Evolutionary conservation across 2,113 vertebrate genomes (phyloP).

Genomic region (Prunella himalayana): DNA sequence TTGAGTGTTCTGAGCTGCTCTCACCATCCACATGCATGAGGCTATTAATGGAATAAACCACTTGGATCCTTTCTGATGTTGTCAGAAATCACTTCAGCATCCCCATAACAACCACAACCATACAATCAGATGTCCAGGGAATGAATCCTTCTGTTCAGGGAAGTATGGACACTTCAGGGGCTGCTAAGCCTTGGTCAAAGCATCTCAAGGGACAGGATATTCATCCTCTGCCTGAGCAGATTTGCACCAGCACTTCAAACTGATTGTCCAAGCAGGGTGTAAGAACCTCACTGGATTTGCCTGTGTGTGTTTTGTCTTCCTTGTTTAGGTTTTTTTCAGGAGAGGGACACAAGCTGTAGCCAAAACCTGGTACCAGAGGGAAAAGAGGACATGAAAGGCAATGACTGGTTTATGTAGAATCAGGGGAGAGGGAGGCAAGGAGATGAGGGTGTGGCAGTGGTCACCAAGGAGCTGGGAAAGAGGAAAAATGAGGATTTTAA

Average conservation of each 20-base stretch:
- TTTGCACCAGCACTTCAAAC: neutral
- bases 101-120: neutral
- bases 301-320: neutral
- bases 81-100: neutral
- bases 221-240: neutral
- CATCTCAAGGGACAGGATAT: neutral
- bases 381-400: neutral
- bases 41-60: neutral
- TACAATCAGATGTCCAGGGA: neutral
- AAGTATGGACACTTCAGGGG: neutral
- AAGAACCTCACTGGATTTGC: neutral
- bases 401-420: accelerated
- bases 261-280: neutral
- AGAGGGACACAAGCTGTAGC: neutral
- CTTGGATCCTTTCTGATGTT: neutral
- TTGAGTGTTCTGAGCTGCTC: neutral
- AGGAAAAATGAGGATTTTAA: neutral
- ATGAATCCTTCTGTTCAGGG: neutral
- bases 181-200: neutral
- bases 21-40: too few species aligned
- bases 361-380: neutral
- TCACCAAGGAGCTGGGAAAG: neutral
- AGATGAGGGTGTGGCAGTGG: neutral
- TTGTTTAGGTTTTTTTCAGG: neutral
- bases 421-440: neutral